Evolutionary conservation across 1,140 invertebrate species (phyloP), one percentile per base, ranked within the genome.

Genomic region (Kradibia gibbosae): DNA sequence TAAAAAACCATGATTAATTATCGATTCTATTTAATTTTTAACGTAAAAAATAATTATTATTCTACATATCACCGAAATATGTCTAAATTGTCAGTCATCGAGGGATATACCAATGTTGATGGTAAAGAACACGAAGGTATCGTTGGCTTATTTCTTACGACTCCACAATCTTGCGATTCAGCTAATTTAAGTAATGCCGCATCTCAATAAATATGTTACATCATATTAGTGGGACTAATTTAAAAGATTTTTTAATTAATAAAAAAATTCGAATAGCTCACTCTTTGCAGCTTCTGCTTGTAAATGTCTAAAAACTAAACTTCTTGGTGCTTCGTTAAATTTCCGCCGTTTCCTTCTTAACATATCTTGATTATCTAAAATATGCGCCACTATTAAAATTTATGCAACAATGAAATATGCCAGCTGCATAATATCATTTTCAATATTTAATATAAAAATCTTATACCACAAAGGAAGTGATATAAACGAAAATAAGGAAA

Each of bases 221-320:
- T 3, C 15, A 25, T 36, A 65, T 65, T 65, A 36, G 36, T 65
- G 22, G 36, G 20, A 34, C 1, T 36, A 20, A 36, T 20, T 34
- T 13, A 20, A 65, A 3, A 36, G 36, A 65, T 65, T 31, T 65
- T 36, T 8, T 20, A 65, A 65, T 8, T 0, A 36, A 65, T 7
- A 62, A 65, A 36, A 3, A 36, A 36, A 36, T 65, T 17, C 22
- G 15, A 36, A 25, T 45, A 15, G 7, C 67, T 70, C 45, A 70
- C 70, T 72, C 48, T 50, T 13, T 28, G 80, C 94, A 48, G 45
- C 70, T 48, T 72, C 70, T 28, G 70, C 70, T 50, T 72, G 70
- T 20, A 72, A 48, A 50, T 72, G 70, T 72, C 70, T 72, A 22
- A 28, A 28, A 72, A 72, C 70, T 50, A 72, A 72, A 50, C 1